Percentiles rank a stretch among this genome's conserved stretches.
Conservation (phyloP, 2,113 vertebrate genomes). For the Pagrus major region DNA sequence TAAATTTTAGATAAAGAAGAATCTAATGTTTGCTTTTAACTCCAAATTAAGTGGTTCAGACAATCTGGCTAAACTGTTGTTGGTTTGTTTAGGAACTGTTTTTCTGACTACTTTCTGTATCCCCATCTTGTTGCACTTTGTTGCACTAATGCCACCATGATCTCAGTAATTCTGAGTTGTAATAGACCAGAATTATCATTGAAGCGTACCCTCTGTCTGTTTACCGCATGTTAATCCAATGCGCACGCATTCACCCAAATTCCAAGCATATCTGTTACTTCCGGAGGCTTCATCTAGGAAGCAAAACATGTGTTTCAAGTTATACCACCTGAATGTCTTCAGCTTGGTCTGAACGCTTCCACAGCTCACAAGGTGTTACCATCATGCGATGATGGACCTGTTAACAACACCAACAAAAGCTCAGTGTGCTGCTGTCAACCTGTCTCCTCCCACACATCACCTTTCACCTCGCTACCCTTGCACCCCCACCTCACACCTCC, state of each 20-base stretch:
- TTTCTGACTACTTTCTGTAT: background rate
- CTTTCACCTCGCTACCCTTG: constrained; percentile 46
- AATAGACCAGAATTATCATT: background rate
- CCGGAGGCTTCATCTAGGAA: background rate
- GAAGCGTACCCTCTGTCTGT: background rate
- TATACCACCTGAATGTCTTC: background rate
- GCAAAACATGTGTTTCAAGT: constrained; percentile 5
- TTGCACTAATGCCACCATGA: background rate
- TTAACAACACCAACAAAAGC: constrained; percentile 68
- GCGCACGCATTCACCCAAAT: background rate
- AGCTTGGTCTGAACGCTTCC: constrained; percentile 21
- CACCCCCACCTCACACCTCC: constrained; percentile 50
- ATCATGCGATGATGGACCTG: constrained; percentile 48
- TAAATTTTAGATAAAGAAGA: too few species aligned
- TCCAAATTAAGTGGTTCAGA: background rate
- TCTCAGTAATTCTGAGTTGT: background rate
- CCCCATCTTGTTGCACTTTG: background rate
- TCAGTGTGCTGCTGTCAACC: constrained; percentile 72
- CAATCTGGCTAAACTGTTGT: background rate
- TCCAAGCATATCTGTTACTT: background rate
- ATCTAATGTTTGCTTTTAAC: background rate
- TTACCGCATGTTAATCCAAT: background rate
- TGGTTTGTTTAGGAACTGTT: background rate
- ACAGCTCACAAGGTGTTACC: constrained; percentile 52
- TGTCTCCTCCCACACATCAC: constrained; percentile 66